A percentile compares a stretch with the other conserved stretches of the same genome.
phyloP scores from a whole-genome alignment of 2,888 invertebrate species.

The Agrotis segetum region DNA sequence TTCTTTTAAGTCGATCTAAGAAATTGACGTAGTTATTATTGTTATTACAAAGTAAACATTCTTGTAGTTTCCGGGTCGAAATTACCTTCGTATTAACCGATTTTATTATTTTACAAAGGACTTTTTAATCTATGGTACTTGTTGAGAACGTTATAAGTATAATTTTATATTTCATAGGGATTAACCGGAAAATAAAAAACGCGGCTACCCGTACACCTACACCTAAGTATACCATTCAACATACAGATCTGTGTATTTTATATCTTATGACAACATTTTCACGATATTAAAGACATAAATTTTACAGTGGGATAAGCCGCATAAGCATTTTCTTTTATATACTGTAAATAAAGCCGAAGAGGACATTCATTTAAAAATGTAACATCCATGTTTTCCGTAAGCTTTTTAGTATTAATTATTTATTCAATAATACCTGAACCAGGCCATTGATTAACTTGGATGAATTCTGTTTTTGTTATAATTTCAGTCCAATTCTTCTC shows the following conservation, averaged over 20 bases:
- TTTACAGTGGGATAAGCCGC: slow-evolving; percentile 59
- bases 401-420: slow-evolving; percentile 42
- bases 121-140: slow-evolving; percentile 7
- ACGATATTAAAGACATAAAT: slow-evolving; percentile 64
- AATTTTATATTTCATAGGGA: slow-evolving; percentile 36
- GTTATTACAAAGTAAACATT: slow-evolving; percentile 63
- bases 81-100: slow-evolving; percentile 32
- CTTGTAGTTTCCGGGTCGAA: slow-evolving; percentile 44
- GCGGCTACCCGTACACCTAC: slow-evolving; percentile 20
- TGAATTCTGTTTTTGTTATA: neutral
- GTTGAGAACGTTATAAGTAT: slow-evolving; percentile 26
- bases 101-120: slow-evolving; percentile 22
- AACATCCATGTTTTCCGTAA: slow-evolving; percentile 25
- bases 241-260: slow-evolving; percentile 49
- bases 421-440: slow-evolving; percentile 24
- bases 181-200: slow-evolving; percentile 51
- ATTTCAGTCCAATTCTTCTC: neutral
- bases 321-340: slow-evolving; percentile 56
- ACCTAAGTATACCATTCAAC: slow-evolving; percentile 24
- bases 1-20: slow-evolving; percentile 73
- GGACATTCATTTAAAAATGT: slow-evolving; percentile 49
- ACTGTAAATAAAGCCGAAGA: slow-evolving; percentile 44
- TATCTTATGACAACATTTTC: slow-evolving; percentile 45
- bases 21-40: slow-evolving; percentile 71
- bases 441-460: slow-evolving; percentile 2